Base-by-base conservation (phyloP, 1,140 invertebrate genomes). In the Uloborus diversus region DNA sequence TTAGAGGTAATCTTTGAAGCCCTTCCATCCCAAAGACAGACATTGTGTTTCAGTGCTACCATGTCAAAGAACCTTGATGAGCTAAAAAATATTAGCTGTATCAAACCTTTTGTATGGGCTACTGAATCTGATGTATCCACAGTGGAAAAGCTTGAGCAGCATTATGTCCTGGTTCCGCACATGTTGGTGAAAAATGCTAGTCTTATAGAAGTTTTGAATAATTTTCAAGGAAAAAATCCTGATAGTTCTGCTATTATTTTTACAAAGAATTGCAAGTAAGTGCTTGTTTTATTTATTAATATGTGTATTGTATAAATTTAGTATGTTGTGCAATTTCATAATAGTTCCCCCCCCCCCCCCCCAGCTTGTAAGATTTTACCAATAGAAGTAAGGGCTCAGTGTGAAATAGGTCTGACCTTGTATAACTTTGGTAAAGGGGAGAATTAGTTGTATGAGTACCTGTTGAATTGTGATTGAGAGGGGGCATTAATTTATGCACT, bases 1-100 rank as follows among this genome's bases (percentile, higher is more conserved):
- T 75, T 99, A 27, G 89, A 93, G 85, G 92, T 91, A 65, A 97
- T 99, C 84, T 92, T 97, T 84, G 87, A 90, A 79, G 90, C 90
- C 9, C 86, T 99, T 53, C 94, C 96, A 0, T 90, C 91, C 81
- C 90, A 92, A 56, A 90, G 93, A 82, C 94, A 96, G 85, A 96
- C 93, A 25, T 88, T 98, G 35, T 89, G 99, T 28, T 99, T 99
- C 85, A 98, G 96, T 73, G 98, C 98, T 1, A 99, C 98, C 17
- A 96, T 99, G 85, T 97, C 95, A 9, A 93, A 96, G 85, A 91
- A 93, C 79, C 86, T 94, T 30, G 88, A 92, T 71, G 91, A 92
- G 86, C 87, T 94, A 20, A 91, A 93, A 86, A 85, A 90, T 82
- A 88, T 93, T 4, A 90, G 90, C 20, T 86, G 89, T 1, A 88